These are phyloP conservation scores for Nettapus auritus DNA, from an alignment of 2,113 vertebrate species.

Conservation along the genomic window DNA sequence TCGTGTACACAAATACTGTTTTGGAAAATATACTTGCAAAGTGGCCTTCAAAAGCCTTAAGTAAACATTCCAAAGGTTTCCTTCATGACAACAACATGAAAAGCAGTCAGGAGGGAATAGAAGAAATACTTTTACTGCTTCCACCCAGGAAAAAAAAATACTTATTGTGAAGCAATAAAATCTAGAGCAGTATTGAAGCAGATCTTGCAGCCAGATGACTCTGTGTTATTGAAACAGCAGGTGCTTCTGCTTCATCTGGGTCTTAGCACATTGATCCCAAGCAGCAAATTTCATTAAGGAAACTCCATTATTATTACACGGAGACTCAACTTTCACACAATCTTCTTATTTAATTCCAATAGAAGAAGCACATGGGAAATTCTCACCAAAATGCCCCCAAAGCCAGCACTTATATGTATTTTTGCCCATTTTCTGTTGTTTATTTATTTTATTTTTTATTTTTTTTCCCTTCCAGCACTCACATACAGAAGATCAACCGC, in stretches of 20 bases:
- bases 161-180: constrained; percentile 49
- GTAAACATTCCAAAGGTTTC: background rate
- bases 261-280: constrained; percentile 46
- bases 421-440: background rate
- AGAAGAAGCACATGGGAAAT: background rate
- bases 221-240: constrained; percentile 29
- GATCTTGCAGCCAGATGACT: constrained; percentile 8
- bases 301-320: constrained; percentile 20
- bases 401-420: background rate
- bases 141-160: background rate
- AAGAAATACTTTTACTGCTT: constrained; percentile 15
- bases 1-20: background rate
- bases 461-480: background rate
- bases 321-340: background rate
- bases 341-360: background rate
- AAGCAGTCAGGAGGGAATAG: background rate
- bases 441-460: background rate
- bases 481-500: background rate
- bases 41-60: constrained; percentile 20
- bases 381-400: background rate
- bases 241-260: constrained; percentile 45
- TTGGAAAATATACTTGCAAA: background rate
- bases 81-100: background rate
- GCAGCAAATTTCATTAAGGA: constrained; percentile 48
- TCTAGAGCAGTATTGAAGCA: constrained; percentile 6